Evolutionary conservation across 2,888 invertebrate genomes (phyloP), one percentile per base, ranked within the genome.

Genomic region (Cerastis leucographa): DNA sequence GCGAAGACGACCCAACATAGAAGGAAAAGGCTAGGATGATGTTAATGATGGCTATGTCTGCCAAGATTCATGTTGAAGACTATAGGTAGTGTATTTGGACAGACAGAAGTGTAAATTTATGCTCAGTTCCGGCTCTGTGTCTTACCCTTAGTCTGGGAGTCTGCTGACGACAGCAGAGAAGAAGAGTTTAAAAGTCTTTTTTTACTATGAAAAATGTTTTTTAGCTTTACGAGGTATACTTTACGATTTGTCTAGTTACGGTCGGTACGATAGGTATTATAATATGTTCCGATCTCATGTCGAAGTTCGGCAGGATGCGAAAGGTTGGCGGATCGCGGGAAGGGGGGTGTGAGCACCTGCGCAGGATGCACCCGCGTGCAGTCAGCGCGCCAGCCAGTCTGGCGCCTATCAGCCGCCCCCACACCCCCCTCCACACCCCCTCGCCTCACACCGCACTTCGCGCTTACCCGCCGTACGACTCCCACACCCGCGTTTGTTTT

Each of bases 381-480:
- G 94, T 93, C 94, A 88, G 89, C 91, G 94, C 94, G 95, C 96
- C 96, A 96, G 96, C 88, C 96, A 90, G 95, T 93, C 96, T 95
- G 95, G 95, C 96, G 95, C 95, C 95, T 77, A 82, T 76, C 87
- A 78, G 66, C 89, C 88, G 79, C 85, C 85, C 84, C 78, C 85
- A 82, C 77, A 69, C 49, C 88, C 78, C 83, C 85, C 85, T 17
- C 2, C 7, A 9, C 78, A 71, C 71, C 86, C 74, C 81, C 79
- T 3, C 6, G 19, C 44, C 3, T 8, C 19, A 9, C 11, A 19
- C 49, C 78, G 7, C 81, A 68, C 76, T 85, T 80, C 86, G 68
- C 86, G 61, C 81, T 86, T 83, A 86, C 81, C 83, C 79, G 72
- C 78, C 74, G 56, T 81, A 80, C 88, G 88, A 85, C 92, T 88